A percentile compares a stretch with the other conserved stretches of the same genome.
Evolutionary conservation across 1,140 invertebrate species (phyloP).

Genomic region (Cydia splendana): DNA sequence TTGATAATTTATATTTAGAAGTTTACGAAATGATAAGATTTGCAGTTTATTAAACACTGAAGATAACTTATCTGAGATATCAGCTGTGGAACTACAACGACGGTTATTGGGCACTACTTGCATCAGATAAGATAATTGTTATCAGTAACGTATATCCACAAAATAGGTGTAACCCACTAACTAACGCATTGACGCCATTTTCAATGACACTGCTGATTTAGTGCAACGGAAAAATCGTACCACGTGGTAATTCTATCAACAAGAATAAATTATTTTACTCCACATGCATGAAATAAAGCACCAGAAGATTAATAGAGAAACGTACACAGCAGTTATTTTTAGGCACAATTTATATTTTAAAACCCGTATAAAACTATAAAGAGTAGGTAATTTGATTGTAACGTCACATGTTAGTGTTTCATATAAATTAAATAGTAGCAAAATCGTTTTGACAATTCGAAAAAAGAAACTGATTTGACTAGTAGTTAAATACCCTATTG

Average conservation of each 20-base stretch:
- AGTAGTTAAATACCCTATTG: too few species aligned
- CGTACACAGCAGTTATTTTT: too few species aligned
- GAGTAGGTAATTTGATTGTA: too few species aligned
- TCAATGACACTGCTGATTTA: background rate
- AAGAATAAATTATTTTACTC: too few species aligned
- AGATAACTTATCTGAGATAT: conserved; percentile 20
- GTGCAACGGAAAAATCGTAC: background rate
- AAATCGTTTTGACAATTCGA: too few species aligned
- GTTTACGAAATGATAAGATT: background rate
- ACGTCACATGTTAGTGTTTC: too few species aligned
- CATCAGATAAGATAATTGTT: conserved; percentile 9
- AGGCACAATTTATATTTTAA: too few species aligned
- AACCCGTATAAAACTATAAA: too few species aligned
- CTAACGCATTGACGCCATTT: conserved; percentile 9
- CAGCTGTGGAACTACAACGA: conserved; percentile 3
- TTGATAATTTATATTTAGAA: background rate
- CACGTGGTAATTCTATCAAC: background rate
- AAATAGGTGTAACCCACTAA: conserved; percentile 13
- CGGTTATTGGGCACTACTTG: conserved; percentile 1
- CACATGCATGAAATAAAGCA: too few species aligned
- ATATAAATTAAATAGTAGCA: too few species aligned
- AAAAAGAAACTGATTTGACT: too few species aligned
- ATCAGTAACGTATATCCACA: background rate
- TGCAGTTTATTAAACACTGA: conserved; percentile 5
- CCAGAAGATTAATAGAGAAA: too few species aligned